Evolutionary conservation across 2,113 vertebrate species (phyloP), one percentile per base, ranked within the genome.

Genomic region (Melanotaenia duboulayi): DNA sequence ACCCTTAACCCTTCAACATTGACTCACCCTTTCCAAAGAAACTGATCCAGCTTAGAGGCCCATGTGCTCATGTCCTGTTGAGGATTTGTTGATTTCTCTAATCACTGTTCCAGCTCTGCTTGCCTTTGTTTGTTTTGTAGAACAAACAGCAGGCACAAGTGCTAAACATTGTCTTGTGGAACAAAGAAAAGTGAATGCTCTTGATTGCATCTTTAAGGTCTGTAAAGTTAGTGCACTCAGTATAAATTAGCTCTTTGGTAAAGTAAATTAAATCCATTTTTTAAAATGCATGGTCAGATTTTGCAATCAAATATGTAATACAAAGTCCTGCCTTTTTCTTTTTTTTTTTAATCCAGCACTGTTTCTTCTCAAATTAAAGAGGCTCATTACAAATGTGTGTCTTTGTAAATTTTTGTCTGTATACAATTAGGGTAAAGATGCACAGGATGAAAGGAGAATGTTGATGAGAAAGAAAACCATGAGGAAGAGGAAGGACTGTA

Each of bases 41-140:
- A 83, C 86, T 82, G 87, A 94, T 92, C 91, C 61, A 65, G 87
- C 90, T 88, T 65, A 25, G 83, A 89, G 91, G 89, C 89, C 78
- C 86, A 90, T 92, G 90, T 67, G 88, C 88, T 92, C 91, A 93
- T 83, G 91, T 94, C 91, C 92, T 93, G 87, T 84, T 12, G 80
- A 82, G 87, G 91, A 90, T 93, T 93, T 93, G 89, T 92, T 93
- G 89, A 92, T 90, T 92, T 90, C 89, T 91, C 66, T 92, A 93
- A 94, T 93, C 90, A 92, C 80, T 84, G 85, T 48, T 90, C 82
- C 71, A 82, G 86, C 90, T 85, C 84, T 78, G 86, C 85, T 78
- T 58, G 71, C 77, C 88, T 88, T 90, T 92, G 90, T 92, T 93
- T 93, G 87, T 91, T 87, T 90, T 91, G 84, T 57, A 64, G 76